Evolutionary conservation across 2,888 invertebrate species (phyloP).

Genomic region (Rotaria socialis): DNA sequence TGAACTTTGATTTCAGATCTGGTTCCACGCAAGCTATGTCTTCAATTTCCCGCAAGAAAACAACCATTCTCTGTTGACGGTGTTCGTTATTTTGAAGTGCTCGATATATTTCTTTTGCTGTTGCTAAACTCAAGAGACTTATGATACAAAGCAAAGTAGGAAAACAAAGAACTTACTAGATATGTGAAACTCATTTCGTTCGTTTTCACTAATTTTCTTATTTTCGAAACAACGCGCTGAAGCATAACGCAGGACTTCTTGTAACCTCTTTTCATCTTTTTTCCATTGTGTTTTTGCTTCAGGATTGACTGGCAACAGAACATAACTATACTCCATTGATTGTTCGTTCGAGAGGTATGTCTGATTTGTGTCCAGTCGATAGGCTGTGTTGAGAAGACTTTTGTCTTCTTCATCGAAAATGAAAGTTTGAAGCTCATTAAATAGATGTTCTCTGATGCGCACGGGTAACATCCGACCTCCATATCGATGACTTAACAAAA

Average conservation of each 20-base stretch:
- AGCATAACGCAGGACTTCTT: conserved; percentile 48
- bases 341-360: conserved; percentile 54
- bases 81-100: conserved; percentile 50
- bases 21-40: conserved; percentile 49
- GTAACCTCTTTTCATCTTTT: conserved; percentile 50
- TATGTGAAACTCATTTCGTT: conserved; percentile 50
- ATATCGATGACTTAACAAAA: conserved; percentile 41
- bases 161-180: conserved; percentile 49
- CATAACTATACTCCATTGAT: conserved; percentile 52
- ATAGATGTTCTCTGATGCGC: neutral
- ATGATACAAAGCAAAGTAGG: too few species aligned
- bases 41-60: conserved; percentile 53
- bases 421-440: neutral
- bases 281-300: conserved; percentile 49
- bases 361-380: too few species aligned
- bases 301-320: conserved; percentile 48
- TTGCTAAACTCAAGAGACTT: conserved; percentile 49
- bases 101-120: conserved; percentile 51
- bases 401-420: neutral
- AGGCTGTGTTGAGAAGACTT: neutral
- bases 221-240: conserved; percentile 51
- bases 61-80: conserved; percentile 50
- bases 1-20: neutral
- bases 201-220: conserved; percentile 49
- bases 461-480: conserved; percentile 36